Conservation (phyloP, 2,113 vertebrate species). For the Albula glossodonta region DNA sequence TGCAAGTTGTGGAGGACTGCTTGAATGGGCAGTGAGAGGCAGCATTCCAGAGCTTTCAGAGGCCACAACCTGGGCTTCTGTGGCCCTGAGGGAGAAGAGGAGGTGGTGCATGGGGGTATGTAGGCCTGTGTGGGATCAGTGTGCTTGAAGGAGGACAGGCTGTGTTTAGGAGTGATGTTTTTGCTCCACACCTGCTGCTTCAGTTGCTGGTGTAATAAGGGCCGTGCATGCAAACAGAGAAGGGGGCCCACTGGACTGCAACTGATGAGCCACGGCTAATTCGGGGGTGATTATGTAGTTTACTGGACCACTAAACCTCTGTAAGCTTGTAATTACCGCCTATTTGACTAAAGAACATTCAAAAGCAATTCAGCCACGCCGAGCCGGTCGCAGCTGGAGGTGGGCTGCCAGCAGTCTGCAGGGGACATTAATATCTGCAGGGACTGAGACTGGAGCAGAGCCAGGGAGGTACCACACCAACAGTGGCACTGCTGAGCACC, state of each 20-base stretch:
- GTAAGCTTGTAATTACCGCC: conserved; percentile 99
- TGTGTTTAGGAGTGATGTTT: conserved; percentile 90
- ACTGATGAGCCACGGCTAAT: conserved; percentile 99
- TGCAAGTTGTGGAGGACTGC: too few relatives aligned
- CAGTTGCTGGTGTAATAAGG: conserved; percentile 87
- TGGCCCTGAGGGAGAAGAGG: neutral
- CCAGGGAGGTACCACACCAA: conserved; percentile 65
- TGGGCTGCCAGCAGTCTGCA: conserved; percentile 86
- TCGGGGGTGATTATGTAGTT: conserved; percentile 99
- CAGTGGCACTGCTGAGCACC: conserved; percentile 12
- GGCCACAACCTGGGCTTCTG: conserved; percentile 7
- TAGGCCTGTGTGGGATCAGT: conserved; percentile 76
- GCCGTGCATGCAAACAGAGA: conserved; percentile 85
- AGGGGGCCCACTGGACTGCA: conserved; percentile 93
- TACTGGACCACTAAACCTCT: conserved; percentile 99
- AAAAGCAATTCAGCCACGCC: conserved; percentile 93
- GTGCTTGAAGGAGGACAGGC: conserved; percentile 71
- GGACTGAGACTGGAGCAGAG: conserved; percentile 74
- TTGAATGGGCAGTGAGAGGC: too few relatives aligned
- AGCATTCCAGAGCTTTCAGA: neutral
- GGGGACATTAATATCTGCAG: conserved; percentile 84
- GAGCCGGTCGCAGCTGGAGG: conserved; percentile 96
- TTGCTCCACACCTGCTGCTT: conserved; percentile 96
- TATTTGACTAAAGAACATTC: conserved; percentile 98
- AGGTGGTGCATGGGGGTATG: conserved; percentile 15